A percentile compares a stretch with the other conserved stretches of the same genome.
phyloP scores from a whole-genome alignment of 1,140 invertebrate species.

The Scaptomyza hsui region DNA sequence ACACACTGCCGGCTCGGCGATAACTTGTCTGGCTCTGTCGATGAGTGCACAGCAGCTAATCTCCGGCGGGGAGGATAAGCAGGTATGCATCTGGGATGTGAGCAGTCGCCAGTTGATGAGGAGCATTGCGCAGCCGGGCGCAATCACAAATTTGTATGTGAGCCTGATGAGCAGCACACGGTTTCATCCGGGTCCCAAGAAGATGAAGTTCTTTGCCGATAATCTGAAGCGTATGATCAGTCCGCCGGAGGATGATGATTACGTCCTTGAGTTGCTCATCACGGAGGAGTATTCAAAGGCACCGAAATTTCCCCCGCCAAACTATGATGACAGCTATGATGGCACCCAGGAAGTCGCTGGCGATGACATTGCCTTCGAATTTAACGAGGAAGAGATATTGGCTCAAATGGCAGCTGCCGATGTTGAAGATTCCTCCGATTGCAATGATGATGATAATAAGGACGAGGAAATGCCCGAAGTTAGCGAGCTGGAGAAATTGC shows the following conservation, averaged over 20 bases:
- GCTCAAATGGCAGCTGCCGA: slow-evolving; percentile 1
- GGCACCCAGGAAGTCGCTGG: not conserved
- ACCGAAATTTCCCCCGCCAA: not conserved
- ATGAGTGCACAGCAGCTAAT: slow-evolving; percentile 88
- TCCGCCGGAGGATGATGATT: slow-evolving; percentile 57
- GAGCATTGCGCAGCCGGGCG: slow-evolving; percentile 89
- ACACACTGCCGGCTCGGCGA: slow-evolving; percentile 86
- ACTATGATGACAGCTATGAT: slow-evolving; percentile 21
- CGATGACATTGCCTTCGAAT: not conserved
- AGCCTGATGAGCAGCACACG: slow-evolving; percentile 84
- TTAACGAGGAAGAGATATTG: not conserved
- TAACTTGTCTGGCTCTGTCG: slow-evolving; percentile 90
- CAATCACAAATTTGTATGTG: slow-evolving; percentile 89
- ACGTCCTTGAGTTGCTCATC: slow-evolving; percentile 70
- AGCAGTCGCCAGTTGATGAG: slow-evolving; percentile 89
- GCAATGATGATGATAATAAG: slow-evolving; percentile 6
- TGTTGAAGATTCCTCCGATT: not conserved
- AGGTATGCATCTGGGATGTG: slow-evolving; percentile 92
- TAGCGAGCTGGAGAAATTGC: slow-evolving; percentile 51
- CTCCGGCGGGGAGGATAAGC: slow-evolving; percentile 90
- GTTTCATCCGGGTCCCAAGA: slow-evolving; percentile 79
- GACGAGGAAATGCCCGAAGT: slow-evolving; percentile 75
- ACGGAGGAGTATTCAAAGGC: slow-evolving; percentile 15
- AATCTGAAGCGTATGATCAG: slow-evolving; percentile 78
- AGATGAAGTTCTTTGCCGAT: slow-evolving; percentile 83